Conservation (phyloP, 2,888 invertebrate genomes). For the Eilema depressum region DNA sequence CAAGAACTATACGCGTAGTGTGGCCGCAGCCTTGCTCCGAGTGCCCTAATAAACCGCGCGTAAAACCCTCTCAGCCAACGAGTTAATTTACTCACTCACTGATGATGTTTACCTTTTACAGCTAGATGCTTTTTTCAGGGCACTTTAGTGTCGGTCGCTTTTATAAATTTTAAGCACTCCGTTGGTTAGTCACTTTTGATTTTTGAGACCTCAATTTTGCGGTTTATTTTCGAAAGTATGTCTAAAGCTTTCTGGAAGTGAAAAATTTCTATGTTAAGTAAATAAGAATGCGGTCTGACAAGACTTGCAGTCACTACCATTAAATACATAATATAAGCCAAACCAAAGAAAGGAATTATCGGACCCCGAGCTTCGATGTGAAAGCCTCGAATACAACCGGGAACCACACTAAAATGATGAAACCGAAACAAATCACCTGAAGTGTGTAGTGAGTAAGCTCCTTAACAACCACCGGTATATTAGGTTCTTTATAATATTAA, state of each 20-base stretch:
- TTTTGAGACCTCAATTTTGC: slow-evolving; percentile 4
- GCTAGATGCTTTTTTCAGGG: slow-evolving; percentile 57
- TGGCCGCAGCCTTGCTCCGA: slow-evolving; percentile 22
- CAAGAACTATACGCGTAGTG: slow-evolving; percentile 3
- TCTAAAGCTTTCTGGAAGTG: not conserved
- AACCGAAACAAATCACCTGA: too few species aligned
- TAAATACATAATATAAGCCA: too few species aligned
- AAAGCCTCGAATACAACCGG: too few species aligned
- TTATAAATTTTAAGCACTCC: slow-evolving; percentile 36
- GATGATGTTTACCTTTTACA: slow-evolving; percentile 60
- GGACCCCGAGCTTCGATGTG: too few species aligned
- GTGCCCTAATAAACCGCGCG: slow-evolving; percentile 59
- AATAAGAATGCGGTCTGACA: not conserved
- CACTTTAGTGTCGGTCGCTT: slow-evolving; percentile 47
- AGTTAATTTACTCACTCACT: slow-evolving; percentile 60
- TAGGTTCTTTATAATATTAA: too few species aligned
- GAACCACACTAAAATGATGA: too few species aligned
- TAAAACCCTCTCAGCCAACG: slow-evolving; percentile 53
- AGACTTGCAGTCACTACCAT: too few species aligned
- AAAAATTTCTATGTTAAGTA: not conserved
- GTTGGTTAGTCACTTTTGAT: slow-evolving; percentile 20
- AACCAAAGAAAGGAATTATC: too few species aligned
- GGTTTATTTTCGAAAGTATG: not conserved
- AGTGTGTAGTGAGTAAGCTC: too few species aligned
- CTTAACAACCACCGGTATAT: too few species aligned